These are phyloP conservation scores for Danio rerio DNA, from an alignment of 2,113 vertebrate species.

Conservation along the genomic window DNA sequence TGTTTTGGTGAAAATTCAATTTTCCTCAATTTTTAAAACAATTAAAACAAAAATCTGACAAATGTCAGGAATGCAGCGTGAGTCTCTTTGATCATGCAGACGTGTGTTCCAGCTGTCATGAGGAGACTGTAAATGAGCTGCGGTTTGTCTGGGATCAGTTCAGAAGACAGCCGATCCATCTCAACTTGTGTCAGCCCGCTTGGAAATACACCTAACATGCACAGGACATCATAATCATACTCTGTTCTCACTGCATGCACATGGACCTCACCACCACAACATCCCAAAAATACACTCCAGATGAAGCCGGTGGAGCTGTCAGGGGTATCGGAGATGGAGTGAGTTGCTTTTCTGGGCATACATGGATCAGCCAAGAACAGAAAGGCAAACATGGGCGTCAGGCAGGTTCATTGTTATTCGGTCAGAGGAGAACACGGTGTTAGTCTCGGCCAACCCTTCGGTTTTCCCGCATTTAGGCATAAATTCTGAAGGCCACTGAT, in stretches of 20 bases:
- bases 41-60: neutral
- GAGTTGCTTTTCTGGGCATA: conserved; percentile 50
- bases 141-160: conserved; percentile 27
- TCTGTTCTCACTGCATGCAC: neutral
- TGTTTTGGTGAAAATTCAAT: neutral
- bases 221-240: neutral
- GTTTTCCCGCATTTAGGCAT: neutral
- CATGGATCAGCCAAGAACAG: conserved; percentile 35
- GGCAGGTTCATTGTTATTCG: conserved; percentile 48
- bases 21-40: neutral
- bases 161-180: conserved; percentile 20
- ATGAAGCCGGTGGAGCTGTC: conserved; percentile 23
- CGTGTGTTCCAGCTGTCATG: neutral
- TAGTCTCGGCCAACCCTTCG: conserved; percentile 12
- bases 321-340: conserved; percentile 22
- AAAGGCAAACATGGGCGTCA: conserved; percentile 15
- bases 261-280: neutral
- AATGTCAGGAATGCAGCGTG: neutral
- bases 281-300: conserved; percentile 32
- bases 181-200: conserved; percentile 5
- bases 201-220: conserved; percentile 19
- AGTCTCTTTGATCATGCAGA: neutral
- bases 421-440: conserved; percentile 22
- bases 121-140: conserved; percentile 8
- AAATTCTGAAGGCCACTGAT: conserved; percentile 35